Evolutionary conservation across 2,888 invertebrate genomes (phyloP), one percentile per base, ranked within the genome.

Genomic region (Amphiduros pacificus): DNA sequence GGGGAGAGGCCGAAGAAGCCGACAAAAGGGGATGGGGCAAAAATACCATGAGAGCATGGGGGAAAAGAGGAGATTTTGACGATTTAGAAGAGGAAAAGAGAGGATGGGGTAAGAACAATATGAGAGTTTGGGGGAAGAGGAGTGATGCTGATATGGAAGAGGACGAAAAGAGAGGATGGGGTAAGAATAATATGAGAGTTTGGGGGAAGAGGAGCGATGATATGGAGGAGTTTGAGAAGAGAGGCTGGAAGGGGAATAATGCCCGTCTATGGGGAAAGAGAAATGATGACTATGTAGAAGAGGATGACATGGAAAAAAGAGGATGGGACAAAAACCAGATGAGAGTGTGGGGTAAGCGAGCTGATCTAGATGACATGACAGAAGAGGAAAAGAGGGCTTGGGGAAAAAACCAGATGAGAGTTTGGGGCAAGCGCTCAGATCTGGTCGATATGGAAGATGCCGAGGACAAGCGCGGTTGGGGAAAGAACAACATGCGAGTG

Each of bases 261-360:
- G 29, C 60, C 29, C 56, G 61, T 17, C 44, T 64, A n/a, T 64
- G 64, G 64, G 64, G 64, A 32, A 64, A 64, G 54, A 32, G 64
- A 20, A 20, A 36, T 6, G 52, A 56, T 17, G 36, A 32, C 27
- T 24, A 51, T 11, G 36, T 9, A 20, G 3, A 4, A 9, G 58
- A 58, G 22, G 50, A 50, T 24, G 44, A 44, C n/a, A 44, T 20
- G n/a, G 56, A 62, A 24, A 62, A 62, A 40, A 22, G 52, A 6
- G 32, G n/a, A 9, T 62, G 62, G 62, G 59, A 48, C 14, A 54
- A 24, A 20, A 59, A 54, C 27, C 22, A 50, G 24, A 29, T 54
- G 44, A 22, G 54, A n/a, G 51, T 60, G 22, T 60, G 60, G 60
- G 60, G 60, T 17, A 60, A 60, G 31, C 41, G 60, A 28, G n/a